Evolutionary conservation across 2,797 vertebrate genomes (phyloP).

Genomic region (Buceros bicornis): DNA sequence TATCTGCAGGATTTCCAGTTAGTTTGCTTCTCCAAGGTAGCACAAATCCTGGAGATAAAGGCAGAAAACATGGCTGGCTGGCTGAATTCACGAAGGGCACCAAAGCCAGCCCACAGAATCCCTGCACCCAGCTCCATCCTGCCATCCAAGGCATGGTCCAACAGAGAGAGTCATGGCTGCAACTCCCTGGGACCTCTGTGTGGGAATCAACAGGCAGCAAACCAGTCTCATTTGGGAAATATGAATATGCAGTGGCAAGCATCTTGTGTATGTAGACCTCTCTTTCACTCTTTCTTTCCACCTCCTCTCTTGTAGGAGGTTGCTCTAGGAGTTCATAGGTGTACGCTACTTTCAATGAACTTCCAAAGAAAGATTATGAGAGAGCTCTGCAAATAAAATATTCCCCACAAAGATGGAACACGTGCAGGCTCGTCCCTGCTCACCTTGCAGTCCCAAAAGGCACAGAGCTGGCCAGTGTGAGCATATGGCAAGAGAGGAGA

Average conservation of each 20-base stretch:
- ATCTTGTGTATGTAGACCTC: accelerated
- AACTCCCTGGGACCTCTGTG: not conserved
- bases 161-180: accelerated
- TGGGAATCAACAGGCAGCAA: accelerated
- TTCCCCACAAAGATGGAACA: not conserved
- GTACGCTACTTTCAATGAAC: not conserved
- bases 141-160: accelerated
- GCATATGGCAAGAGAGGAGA: not conserved
- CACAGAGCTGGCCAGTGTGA: not conserved
- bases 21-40: not conserved
- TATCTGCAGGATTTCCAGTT: not conserved
- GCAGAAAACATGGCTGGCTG: not conserved
- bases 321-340: not conserved
- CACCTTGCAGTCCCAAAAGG: not conserved
- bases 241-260: not conserved
- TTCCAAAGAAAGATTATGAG: not conserved
- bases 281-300: not conserved
- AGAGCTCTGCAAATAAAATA: not conserved
- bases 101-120: not conserved
- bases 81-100: not conserved
- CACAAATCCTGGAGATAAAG: not conserved
- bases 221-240: not conserved
- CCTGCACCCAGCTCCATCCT: accelerated
- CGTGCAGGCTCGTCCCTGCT: not conserved
- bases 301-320: not conserved